Base-by-base conservation (phyloP, 1,140 invertebrate genomes). In the Lasioglossum baleicum region DNA sequence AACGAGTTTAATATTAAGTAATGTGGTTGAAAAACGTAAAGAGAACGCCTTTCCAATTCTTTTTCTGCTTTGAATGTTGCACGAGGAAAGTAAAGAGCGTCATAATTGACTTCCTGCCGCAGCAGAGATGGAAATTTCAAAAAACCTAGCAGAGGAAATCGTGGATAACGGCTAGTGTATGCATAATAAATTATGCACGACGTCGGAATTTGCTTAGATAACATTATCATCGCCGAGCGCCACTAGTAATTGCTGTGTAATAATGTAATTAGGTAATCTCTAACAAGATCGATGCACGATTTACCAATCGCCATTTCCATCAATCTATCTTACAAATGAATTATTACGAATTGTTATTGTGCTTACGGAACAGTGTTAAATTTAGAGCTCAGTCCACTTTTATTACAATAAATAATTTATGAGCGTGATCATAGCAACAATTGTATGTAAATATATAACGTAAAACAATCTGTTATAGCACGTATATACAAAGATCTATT, bases 251-350 rank as follows among this genome's bases (percentile, higher is more conserved):
- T 66, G 26, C 51, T 26, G 17, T 80, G 63, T 73, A 74, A 75
- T 61, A 67, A 74, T 51, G 63, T 67, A 80, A 80, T 68, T 80
- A 75, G 71, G 42, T 80, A 75, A 80, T 67, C 64, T 26, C 42
- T 67, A 65, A 75, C 71, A 74, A 73, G 63, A 80, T 74, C 44
- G 26, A 67, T 53, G 51, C 31, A 51, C 63, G 67, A 61, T 67
- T 75, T 67, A 11, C 71, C 64, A 5, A 31, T 20, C 53, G 5
- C 40, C n/a, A 67, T 74, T 42, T 7, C 42, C 63, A 26, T 42
- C 77, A 15, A 13, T 48, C 17, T n/a, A n/a, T 11, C 40, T 40
- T 13, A 20, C 40, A 26, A 67, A 42, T 80, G 48, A 60, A 72
- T 65, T 78, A 17, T 78, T 63, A 64, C 44, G 48, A 51, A 53